Conservation (phyloP, 2,888 invertebrate genomes). For the Drosophila infuscata region DNA sequence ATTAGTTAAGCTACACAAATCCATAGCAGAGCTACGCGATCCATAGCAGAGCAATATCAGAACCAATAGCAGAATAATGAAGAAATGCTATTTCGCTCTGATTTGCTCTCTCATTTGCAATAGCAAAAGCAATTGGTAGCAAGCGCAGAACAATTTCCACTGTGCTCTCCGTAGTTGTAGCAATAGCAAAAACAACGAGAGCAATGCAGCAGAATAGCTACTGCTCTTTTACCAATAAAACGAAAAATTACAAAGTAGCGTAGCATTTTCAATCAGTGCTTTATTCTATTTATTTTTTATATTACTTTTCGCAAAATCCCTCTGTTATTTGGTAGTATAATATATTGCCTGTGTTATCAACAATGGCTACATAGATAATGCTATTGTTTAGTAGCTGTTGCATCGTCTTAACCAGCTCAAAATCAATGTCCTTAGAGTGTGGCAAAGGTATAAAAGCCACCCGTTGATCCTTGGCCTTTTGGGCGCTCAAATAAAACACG, state of each 20-base stretch:
- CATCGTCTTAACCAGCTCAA: constrained; percentile 54
- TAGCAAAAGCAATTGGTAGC: background rate
- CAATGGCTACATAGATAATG: constrained; percentile 83
- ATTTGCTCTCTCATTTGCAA: background rate
- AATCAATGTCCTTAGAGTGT: constrained; percentile 62
- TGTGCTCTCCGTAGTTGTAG: background rate
- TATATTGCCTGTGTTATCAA: constrained; percentile 85
- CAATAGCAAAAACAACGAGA: background rate
- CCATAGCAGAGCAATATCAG: background rate
- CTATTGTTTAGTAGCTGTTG: constrained; percentile 59
- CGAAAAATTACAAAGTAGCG: background rate
- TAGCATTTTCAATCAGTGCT: background rate
- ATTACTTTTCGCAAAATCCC: constrained; percentile 61
- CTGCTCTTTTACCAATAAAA: background rate
- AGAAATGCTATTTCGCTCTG: background rate
- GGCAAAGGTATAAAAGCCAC: constrained; percentile 67
- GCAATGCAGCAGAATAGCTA: background rate
- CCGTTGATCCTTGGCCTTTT: constrained; percentile 11
- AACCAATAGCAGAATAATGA: background rate
- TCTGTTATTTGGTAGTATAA: constrained; percentile 85
- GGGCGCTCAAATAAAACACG: constrained; percentile 67
- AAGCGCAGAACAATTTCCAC: too few species aligned
- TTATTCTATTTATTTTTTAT: too few species aligned
- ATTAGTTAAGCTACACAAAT: background rate
- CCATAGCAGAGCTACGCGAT: background rate